A percentile compares a stretch with the other conserved stretches of the same genome.
Conservation (phyloP, 2,888 invertebrate species). For the Mechanitis mazaeus region DNA sequence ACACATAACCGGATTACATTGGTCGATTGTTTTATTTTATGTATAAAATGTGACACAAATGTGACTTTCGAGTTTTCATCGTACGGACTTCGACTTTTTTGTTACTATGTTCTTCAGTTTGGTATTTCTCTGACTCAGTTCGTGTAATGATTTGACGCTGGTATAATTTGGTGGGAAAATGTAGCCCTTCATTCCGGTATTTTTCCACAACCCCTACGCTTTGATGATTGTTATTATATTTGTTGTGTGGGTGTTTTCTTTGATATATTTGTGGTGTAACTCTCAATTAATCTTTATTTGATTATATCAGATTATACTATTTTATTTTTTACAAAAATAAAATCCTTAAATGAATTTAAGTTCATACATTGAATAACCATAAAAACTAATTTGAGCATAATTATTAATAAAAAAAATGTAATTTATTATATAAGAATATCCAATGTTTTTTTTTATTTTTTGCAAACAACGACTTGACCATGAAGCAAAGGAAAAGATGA, state of each 20-base stretch:
- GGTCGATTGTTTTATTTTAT: slow-evolving; percentile 1
- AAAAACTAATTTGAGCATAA: no score
- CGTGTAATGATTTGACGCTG: slow-evolving; percentile 71
- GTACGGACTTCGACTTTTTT: slow-evolving; percentile 42
- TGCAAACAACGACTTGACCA: no score
- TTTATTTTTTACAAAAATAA: no score
- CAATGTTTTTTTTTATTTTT: no score
- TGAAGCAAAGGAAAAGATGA: no score
- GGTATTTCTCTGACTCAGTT: slow-evolving; percentile 72
- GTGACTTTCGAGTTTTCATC: slow-evolving; percentile 40
- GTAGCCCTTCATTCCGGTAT: slow-evolving; percentile 46
- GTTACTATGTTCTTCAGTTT: slow-evolving; percentile 69
- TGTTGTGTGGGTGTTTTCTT: slow-evolving; percentile 25
- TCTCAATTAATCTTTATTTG: not conserved
- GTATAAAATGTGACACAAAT: not conserved
- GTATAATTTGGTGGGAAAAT: slow-evolving; percentile 72
- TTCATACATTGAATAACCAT: no score
- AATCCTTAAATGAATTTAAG: no score
- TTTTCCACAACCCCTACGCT: slow-evolving; percentile 48
- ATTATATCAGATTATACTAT: not conserved
- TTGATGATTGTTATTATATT: slow-evolving; percentile 53
- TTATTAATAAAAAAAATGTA: no score
- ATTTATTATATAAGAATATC: no score
- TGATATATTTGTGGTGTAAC: slow-evolving; percentile 24
- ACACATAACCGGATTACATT: slow-evolving; percentile 2